phyloP scores from a whole-genome alignment of 2,797 vertebrate genomes.

The Hydrophis major region DNA sequence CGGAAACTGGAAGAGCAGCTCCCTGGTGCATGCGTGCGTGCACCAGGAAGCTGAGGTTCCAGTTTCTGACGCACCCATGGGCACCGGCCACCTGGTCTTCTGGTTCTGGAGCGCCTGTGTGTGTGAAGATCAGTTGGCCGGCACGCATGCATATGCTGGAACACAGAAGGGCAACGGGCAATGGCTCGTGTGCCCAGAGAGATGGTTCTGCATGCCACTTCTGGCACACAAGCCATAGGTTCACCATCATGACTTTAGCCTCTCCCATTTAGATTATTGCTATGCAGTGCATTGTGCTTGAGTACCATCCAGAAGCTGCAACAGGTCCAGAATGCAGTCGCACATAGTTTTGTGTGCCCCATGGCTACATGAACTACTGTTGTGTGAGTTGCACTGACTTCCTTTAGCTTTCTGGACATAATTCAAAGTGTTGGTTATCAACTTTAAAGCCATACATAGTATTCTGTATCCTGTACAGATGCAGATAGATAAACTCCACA shows the following conservation, averaged over 20 bases:
- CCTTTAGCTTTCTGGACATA: neutral
- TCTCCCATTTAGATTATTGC: neutral
- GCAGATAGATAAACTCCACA: too few relatives aligned
- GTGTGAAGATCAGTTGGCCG: too few relatives aligned
- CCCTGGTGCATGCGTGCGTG: too few relatives aligned
- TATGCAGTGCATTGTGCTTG: neutral
- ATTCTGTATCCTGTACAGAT: too few relatives aligned
- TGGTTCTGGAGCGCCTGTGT: fast-evolving
- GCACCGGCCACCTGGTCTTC: too few relatives aligned
- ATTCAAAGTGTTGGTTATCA: neutral
- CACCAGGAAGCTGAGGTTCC: too few relatives aligned
- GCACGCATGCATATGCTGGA: fast-evolving
- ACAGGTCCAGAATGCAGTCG: neutral
- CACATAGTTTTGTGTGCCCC: neutral
- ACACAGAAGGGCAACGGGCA: too few relatives aligned
- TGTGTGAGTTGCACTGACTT: neutral
- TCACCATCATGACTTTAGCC: neutral
- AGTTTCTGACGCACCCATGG: too few relatives aligned
- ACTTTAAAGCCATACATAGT: neutral
- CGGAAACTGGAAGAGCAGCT: too few relatives aligned
- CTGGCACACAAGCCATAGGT: too few relatives aligned
- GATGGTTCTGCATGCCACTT: too few relatives aligned
- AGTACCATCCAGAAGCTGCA: neutral
- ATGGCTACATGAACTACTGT: neutral
- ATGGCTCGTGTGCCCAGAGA: too few relatives aligned